These are phyloP conservation scores for Tinea pellionella DNA, from an alignment of 2,888 invertebrate species.

Conservation along the genomic window DNA sequence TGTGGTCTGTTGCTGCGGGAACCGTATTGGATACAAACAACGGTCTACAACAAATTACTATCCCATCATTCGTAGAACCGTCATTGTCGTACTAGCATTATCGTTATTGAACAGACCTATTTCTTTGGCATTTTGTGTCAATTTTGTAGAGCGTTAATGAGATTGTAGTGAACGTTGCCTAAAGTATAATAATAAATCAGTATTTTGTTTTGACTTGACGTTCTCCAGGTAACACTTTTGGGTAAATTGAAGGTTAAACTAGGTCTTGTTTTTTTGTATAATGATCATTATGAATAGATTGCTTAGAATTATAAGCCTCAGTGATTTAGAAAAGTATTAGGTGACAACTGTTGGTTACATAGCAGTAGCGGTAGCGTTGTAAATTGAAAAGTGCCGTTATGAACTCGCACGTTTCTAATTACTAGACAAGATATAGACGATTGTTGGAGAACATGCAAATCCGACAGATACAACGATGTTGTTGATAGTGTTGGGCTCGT, in stretches of 20 bases:
- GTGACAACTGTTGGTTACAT: not conserved
- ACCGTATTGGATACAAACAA: slow-evolving; percentile 62
- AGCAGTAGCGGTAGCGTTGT: slow-evolving; percentile 7
- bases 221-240: not conserved
- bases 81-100: slow-evolving; percentile 1
- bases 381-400: slow-evolving; percentile 39
- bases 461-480: slow-evolving; percentile 32
- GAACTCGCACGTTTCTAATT: slow-evolving; percentile 54
- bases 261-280: not conserved
- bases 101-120: not conserved
- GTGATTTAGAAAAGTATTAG: not conserved
- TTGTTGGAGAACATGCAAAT: slow-evolving; percentile 58
- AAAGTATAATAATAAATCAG: not conserved
- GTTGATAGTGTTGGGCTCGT: slow-evolving; percentile 6
- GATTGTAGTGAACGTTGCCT: not conserved
- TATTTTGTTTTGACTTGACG: not conserved
- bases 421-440: slow-evolving; percentile 50
- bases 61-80: slow-evolving; percentile 29
- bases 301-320: no score
- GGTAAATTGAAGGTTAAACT: not conserved
- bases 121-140: not conserved
- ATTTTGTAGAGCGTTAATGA: not conserved
- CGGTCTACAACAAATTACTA: slow-evolving; percentile 56
- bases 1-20: slow-evolving; percentile 40
- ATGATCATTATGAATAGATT: no score